Evolutionary conservation across 30 jellyfish, hydroid and myxozoan species (phyloP).

Genomic region (Hydractinia echinata): DNA sequence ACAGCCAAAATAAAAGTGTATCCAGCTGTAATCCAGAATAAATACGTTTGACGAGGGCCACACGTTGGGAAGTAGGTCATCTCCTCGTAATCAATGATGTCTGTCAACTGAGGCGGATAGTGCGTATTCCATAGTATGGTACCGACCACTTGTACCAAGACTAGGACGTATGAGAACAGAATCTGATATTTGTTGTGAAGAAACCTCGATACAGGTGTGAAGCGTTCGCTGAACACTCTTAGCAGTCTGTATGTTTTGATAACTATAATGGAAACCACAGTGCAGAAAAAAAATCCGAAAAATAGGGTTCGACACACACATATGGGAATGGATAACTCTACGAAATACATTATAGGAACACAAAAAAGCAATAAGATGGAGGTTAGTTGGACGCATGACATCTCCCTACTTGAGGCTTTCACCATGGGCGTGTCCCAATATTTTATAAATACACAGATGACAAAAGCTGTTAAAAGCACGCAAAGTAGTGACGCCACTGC

Average conservation of each 20-base stretch:
- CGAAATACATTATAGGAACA: slow-evolving; percentile 44
- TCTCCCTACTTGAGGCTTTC: slow-evolving; percentile 77
- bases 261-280: slow-evolving; percentile 43
- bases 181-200: slow-evolving; percentile 58
- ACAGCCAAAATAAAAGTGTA: slow-evolving; percentile 42
- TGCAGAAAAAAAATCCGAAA: slow-evolving; percentile 48
- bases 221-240: slow-evolving; percentile 51
- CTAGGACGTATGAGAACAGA: slow-evolving; percentile 34
- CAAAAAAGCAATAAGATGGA: slow-evolving; percentile 45
- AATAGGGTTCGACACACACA: slow-evolving; percentile 48
- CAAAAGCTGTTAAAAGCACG: slow-evolving; percentile 34
- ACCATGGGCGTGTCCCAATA: slow-evolving; percentile 85
- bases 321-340: slow-evolving; percentile 24
- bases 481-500: slow-evolving; percentile 37
- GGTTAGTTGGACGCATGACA: slow-evolving; percentile 46
- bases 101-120: slow-evolving; percentile 31
- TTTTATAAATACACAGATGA: slow-evolving; percentile 28
- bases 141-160: slow-evolving; percentile 37
- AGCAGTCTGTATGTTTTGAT: slow-evolving; percentile 66
- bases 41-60: slow-evolving; percentile 27
- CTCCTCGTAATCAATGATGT: slow-evolving; percentile 7
- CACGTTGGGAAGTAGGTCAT: slow-evolving; percentile 39
- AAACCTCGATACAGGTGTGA: slow-evolving; percentile 52
- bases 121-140: slow-evolving; percentile 34
- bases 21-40: slow-evolving; percentile 33